phyloP scores from a whole-genome alignment of 2,888 invertebrate species.

The Trichopoda pennipes region DNA sequence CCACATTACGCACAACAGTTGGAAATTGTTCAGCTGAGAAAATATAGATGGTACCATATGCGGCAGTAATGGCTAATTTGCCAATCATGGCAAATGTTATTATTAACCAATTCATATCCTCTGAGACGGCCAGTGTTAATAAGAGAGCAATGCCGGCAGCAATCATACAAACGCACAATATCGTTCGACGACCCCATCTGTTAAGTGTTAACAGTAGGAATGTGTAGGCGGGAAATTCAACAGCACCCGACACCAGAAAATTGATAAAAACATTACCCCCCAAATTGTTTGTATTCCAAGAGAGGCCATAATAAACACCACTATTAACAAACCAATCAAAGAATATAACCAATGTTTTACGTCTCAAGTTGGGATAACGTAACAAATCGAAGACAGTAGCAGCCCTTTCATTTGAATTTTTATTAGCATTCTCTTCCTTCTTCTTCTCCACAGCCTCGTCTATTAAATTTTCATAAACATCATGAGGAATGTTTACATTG shows the following conservation, averaged over 20 bases:
- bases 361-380: conserved; percentile 84
- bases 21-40: conserved; percentile 89
- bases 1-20: conserved; percentile 90
- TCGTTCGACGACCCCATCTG: conserved; percentile 86
- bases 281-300: conserved; percentile 88
- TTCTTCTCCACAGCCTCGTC: conserved; percentile 80
- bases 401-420: conserved; percentile 69
- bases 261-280: conserved; percentile 89
- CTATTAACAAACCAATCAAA: conserved; percentile 91
- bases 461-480: conserved; percentile 83
- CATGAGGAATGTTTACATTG: conserved; percentile 83
- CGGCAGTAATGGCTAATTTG: conserved; percentile 87
- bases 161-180: conserved; percentile 87
- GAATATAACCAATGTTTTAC: conserved; percentile 85
- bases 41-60: conserved; percentile 88
- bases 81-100: conserved; percentile 87
- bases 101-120: conserved; percentile 83
- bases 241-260: conserved; percentile 87
- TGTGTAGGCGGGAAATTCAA: conserved; percentile 88
- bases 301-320: conserved; percentile 89
- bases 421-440: conserved; percentile 70
- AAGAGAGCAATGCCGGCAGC: conserved; percentile 84
- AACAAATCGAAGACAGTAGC: conserved; percentile 84
- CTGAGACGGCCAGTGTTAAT: conserved; percentile 83
- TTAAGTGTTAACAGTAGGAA: conserved; percentile 86